Evolutionary conservation across 2,888 invertebrate species (phyloP).

Genomic region (Amitus sp.): DNA sequence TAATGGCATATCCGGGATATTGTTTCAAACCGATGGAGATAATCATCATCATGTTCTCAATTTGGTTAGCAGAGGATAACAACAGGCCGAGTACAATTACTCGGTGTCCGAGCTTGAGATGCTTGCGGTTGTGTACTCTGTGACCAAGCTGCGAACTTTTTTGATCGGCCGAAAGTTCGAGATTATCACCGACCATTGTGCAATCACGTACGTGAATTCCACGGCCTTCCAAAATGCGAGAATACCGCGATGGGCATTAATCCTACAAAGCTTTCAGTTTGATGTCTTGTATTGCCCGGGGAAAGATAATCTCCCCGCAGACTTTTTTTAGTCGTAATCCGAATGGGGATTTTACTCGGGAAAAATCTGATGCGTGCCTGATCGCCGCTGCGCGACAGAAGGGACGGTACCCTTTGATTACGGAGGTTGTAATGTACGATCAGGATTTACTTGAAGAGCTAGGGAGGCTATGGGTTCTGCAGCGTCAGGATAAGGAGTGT

Average conservation of each 20-base stretch:
- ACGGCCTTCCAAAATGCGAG: constrained; percentile 4
- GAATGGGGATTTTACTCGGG: background rate
- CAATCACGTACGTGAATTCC: constrained; percentile 1
- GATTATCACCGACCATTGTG: constrained; percentile 7
- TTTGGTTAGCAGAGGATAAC: constrained; percentile 14
- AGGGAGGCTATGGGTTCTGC: too few relatives aligned
- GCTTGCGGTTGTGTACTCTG: constrained; percentile 20
- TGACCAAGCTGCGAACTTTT: constrained; percentile 11
- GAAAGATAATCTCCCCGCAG: constrained; percentile 7
- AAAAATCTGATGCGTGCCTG: background rate
- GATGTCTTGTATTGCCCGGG: constrained; percentile 17
- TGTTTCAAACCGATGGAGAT: constrained; percentile 23
- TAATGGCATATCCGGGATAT: constrained; percentile 31
- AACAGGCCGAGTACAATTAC: constrained; percentile 27
- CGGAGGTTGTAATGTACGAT: too few relatives aligned
- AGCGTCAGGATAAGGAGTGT: too few relatives aligned
- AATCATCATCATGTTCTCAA: background rate
- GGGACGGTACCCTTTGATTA: too few relatives aligned
- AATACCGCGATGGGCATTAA: constrained; percentile 8
- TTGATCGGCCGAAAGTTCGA: background rate
- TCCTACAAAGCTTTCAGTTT: constrained; percentile 8
- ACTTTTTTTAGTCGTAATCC: background rate
- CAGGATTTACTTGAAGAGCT: too few relatives aligned
- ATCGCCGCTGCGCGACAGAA: too few relatives aligned
- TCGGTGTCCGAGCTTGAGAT: constrained; percentile 23